Evolutionary conservation across 2,113 vertebrate species (phyloP).

Genomic region (Axis porcinus): DNA sequence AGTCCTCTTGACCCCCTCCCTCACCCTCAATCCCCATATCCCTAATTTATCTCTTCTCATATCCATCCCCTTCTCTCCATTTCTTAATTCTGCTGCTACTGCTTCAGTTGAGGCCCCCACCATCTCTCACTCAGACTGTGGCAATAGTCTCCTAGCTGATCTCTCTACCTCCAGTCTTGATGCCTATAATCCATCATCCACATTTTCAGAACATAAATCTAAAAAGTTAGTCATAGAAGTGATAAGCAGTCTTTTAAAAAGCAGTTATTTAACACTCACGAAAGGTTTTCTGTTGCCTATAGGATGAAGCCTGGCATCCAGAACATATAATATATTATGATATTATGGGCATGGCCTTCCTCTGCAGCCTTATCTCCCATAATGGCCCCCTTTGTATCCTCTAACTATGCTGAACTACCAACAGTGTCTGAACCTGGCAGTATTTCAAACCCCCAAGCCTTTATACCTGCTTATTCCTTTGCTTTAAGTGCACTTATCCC

Average conservation of each 20-base stretch:
- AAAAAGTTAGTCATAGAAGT: slow-evolving; percentile 21
- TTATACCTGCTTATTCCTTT: slow-evolving; percentile 13
- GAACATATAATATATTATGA: background rate
- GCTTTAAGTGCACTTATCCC: background rate
- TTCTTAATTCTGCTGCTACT: background rate
- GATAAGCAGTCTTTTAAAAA: background rate
- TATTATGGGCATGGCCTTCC: background rate
- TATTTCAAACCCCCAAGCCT: background rate
- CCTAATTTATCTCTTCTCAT: slow-evolving; percentile 3
- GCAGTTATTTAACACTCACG: background rate
- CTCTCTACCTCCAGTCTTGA: background rate
- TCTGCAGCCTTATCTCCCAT: background rate
- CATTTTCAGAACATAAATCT: background rate
- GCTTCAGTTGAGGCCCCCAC: background rate
- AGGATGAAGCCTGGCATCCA: background rate
- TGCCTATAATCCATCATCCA: background rate
- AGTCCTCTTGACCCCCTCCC: background rate
- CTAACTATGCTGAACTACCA: background rate
- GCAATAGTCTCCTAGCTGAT: background rate
- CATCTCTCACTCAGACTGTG: background rate
- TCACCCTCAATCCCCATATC: background rate
- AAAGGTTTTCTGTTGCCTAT: background rate
- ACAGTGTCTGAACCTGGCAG: background rate
- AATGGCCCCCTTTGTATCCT: background rate
- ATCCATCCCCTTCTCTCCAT: background rate